phyloP scores from a whole-genome alignment of 2,888 invertebrate genomes.

The Ptilodon capucinus region DNA sequence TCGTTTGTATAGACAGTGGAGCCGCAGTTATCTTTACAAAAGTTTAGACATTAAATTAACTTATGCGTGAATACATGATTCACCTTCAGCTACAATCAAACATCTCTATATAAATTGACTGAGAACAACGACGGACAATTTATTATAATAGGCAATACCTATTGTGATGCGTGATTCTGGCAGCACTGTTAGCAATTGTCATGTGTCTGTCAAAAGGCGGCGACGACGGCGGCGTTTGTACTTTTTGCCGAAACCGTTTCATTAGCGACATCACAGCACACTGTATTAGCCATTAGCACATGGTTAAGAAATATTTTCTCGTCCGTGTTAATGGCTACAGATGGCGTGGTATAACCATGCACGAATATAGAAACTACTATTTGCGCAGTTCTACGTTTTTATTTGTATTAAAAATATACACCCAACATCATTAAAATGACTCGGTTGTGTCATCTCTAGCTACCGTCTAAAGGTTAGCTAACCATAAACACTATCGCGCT shows the following conservation, averaged over 20 bases:
- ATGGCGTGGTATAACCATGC: constrained; percentile 7
- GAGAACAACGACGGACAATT: constrained; percentile 28
- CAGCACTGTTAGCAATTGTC: constrained; percentile 55
- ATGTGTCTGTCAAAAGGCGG: constrained; percentile 55
- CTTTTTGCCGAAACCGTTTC: constrained; percentile 57
- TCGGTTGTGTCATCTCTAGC: neutral
- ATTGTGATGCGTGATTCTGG: constrained; percentile 29
- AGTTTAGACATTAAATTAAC: neutral
- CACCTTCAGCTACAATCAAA: constrained; percentile 5
- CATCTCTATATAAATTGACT: constrained; percentile 14
- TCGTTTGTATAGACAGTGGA: too few relatives aligned
- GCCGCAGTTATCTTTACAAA: too few relatives aligned
- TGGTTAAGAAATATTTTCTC: constrained; percentile 50
- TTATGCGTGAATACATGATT: neutral
- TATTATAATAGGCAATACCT: constrained; percentile 8
- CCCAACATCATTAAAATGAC: neutral
- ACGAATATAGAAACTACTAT: constrained; percentile 7
- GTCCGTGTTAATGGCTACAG: constrained; percentile 40
- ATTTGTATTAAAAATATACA: neutral
- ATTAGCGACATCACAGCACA: constrained; percentile 57
- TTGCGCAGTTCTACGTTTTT: constrained; percentile 7
- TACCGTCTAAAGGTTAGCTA: too few relatives aligned
- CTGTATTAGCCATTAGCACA: constrained; percentile 57
- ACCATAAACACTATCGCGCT: neutral
- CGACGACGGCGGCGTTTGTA: constrained; percentile 35